Percentiles rank a stretch among this genome's conserved stretches.
Conservation (phyloP, 2,797 vertebrate genomes). For the Austrolebias charrua region DNA sequence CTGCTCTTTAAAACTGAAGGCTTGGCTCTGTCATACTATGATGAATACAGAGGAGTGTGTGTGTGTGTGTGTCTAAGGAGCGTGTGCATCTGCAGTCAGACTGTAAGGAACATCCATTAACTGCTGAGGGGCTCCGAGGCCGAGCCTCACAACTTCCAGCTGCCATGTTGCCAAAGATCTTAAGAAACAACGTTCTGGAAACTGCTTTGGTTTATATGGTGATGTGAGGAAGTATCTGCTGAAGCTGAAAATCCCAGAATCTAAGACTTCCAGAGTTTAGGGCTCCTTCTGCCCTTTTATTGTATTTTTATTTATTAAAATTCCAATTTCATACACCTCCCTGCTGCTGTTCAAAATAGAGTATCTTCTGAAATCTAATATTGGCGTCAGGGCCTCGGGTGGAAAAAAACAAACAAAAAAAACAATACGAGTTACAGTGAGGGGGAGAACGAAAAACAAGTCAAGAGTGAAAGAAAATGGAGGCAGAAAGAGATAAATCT, state of each 20-base stretch:
- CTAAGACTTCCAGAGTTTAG: constrained; percentile 27
- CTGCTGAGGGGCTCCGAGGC: constrained; percentile 27
- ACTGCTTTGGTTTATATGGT: constrained; percentile 4
- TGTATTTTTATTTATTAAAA: constrained; percentile 56
- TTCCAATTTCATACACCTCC: constrained; percentile 53
- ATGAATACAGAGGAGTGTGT: constrained; percentile 35
- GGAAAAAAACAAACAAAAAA: constrained; percentile 44
- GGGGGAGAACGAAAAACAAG: constrained; percentile 16
- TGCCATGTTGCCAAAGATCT: constrained; percentile 39
- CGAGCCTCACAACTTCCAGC: constrained; percentile 41
- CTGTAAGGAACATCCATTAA: constrained; percentile 44
- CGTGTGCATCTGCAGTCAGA: too few relatives aligned
- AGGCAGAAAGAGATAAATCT: constrained; percentile 42
- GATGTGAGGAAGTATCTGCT: neutral
- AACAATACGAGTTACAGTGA: constrained; percentile 30
- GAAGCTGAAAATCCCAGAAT: constrained; percentile 31
- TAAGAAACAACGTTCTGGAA: constrained; percentile 24
- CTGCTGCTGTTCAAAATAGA: constrained; percentile 43
- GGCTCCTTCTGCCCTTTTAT: constrained; percentile 34
- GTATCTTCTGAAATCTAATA: constrained; percentile 67
- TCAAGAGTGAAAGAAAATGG: constrained; percentile 37
- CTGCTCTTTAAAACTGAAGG: constrained; percentile 32
- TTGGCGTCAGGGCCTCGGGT: constrained; percentile 52
- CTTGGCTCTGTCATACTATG: constrained; percentile 23
- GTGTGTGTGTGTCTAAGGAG: too few relatives aligned